Evolutionary conservation across 2,888 invertebrate genomes (phyloP).

Genomic region (Lasioglossum vierecki): DNA sequence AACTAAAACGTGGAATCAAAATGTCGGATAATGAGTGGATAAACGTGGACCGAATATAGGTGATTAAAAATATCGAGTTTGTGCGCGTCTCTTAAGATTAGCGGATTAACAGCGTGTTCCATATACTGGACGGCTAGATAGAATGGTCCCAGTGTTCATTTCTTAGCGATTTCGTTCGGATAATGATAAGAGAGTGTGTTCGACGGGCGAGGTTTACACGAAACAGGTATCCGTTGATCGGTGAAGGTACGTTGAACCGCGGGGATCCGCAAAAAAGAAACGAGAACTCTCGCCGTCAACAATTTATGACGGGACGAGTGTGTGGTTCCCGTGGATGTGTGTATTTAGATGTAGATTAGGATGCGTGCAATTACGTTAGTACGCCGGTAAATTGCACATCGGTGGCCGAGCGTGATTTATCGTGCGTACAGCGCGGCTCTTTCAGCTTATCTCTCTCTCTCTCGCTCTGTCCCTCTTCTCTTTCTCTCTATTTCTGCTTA

Average conservation of each 20-base stretch:
- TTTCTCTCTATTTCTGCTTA: slow-evolving; percentile 53
- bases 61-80: not conserved
- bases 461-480: not conserved
- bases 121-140: not conserved
- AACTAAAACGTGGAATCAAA: not conserved
- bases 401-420: slow-evolving; percentile 71
- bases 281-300: slow-evolving; percentile 13
- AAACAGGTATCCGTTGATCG: slow-evolving; percentile 9
- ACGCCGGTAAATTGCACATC: slow-evolving; percentile 57
- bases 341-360: slow-evolving; percentile 70
- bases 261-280: slow-evolving; percentile 11
- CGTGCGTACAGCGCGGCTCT: slow-evolving; percentile 57
- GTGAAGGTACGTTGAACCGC: slow-evolving; percentile 28
- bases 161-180: not conserved
- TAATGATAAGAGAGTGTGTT: not conserved
- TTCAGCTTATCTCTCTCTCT: slow-evolving; percentile 41
- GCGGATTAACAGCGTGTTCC: not conserved
- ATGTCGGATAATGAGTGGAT: not conserved
- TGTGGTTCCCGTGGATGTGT: slow-evolving; percentile 40
- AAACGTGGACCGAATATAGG: not conserved
- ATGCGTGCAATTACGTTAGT: slow-evolving; percentile 62
- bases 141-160: not conserved
- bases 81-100: not conserved
- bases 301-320: slow-evolving; percentile 46
- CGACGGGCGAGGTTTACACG: not conserved